Percentiles rank a stretch among this genome's conserved stretches.
Evolutionary conservation across 2,888 invertebrate species (phyloP).

Genomic region (Nebria salina): DNA sequence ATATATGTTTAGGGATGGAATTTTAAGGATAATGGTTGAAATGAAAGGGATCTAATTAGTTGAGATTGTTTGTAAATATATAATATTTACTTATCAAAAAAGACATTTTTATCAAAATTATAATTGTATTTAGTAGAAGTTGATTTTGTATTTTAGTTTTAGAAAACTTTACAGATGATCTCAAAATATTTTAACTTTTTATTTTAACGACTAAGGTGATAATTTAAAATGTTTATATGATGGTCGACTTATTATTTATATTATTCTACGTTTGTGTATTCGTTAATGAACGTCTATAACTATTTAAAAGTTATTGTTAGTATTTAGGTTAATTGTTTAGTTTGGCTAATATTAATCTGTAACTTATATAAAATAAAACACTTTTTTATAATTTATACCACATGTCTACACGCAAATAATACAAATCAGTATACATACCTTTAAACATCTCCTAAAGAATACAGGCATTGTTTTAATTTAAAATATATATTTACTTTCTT

Average conservation of each 20-base stretch:
- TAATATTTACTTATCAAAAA: not conserved
- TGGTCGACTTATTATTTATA: conserved; percentile 1
- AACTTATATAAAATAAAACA: not conserved
- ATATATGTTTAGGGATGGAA: not conserved
- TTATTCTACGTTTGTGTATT: not conserved
- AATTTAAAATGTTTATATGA: not conserved
- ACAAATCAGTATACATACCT: not conserved
- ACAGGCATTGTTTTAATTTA: not conserved
- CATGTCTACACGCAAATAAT: not conserved
- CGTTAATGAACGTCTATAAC: not conserved
- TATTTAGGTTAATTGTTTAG: conserved; percentile 6
- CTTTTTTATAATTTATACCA: not conserved
- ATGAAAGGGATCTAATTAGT: conserved; percentile 10
- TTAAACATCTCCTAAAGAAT: not conserved
- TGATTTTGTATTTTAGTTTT: not conserved
- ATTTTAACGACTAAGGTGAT: not conserved
- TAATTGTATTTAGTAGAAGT: too few relatives aligned
- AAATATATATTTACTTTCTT: not conserved
- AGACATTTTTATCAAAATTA: too few relatives aligned
- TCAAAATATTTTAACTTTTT: not conserved
- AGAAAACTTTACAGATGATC: not conserved
- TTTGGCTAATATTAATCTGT: not conserved
- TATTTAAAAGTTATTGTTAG: conserved; percentile 8
- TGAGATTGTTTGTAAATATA: not conserved
- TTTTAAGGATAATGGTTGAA: not conserved